Evolutionary conservation across 2,113 vertebrate genomes (phyloP).

Genomic region (Semicossyphus pulcher): DNA sequence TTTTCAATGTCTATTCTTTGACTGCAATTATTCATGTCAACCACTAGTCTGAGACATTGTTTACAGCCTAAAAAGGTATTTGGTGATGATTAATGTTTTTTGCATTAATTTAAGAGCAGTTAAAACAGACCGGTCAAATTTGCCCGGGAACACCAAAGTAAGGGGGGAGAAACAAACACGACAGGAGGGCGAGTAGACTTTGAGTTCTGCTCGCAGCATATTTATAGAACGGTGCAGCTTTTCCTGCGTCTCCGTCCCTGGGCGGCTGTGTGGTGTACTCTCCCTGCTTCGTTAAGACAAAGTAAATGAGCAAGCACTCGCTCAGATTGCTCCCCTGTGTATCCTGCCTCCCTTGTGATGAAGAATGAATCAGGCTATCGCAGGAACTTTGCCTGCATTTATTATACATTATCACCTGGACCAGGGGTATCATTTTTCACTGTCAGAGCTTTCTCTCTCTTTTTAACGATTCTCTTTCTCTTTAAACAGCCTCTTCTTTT

Average conservation of each 20-base stretch:
- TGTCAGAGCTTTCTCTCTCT: constrained; percentile 18
- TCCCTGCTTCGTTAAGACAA: constrained; percentile 72
- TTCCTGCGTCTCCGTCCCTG: constrained; percentile 36
- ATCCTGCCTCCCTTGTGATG: constrained; percentile 69
- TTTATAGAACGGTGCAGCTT: constrained; percentile 46
- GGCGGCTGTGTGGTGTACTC: constrained; percentile 27
- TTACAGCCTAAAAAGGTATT: too few species aligned
- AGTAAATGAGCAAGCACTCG: constrained; percentile 70
- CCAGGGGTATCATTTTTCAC: constrained; percentile 61
- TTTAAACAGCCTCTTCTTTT: constrained; percentile 21
- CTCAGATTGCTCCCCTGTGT: constrained; percentile 74
- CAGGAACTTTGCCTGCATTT: constrained; percentile 67
- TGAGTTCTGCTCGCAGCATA: not conserved
- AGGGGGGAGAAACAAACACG: too few species aligned
- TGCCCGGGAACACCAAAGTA: too few species aligned
- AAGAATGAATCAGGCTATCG: constrained; percentile 52
- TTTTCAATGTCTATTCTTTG: too few species aligned
- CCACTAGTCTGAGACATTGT: too few species aligned
- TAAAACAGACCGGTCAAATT: too few species aligned
- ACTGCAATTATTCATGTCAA: too few species aligned
- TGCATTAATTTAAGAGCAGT: too few species aligned
- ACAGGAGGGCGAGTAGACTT: too few species aligned
- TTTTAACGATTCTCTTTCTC: constrained; percentile 37
- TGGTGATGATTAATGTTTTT: too few species aligned
- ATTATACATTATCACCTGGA: constrained; percentile 76